Evolutionary conservation across 1,140 invertebrate genomes (phyloP).

Genomic region (Danaus plexippus): DNA sequence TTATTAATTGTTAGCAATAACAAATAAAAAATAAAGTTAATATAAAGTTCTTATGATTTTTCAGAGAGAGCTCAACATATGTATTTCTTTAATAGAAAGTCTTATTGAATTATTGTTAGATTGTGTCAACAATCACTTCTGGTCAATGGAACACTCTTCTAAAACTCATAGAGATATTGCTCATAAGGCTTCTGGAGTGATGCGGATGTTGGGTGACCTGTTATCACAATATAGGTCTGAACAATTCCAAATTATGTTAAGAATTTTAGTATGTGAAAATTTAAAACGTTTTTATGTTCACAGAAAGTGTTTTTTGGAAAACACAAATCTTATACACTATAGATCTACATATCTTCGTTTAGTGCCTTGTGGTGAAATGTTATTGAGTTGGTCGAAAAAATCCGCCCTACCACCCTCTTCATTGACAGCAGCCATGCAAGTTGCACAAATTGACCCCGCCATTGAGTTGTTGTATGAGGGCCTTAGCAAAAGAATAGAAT

Average conservation of each 20-base stretch:
- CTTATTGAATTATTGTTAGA: conserved; percentile 43
- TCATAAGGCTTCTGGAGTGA: conserved; percentile 57
- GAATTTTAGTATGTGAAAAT: conserved; percentile 4
- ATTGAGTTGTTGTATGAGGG: conserved; percentile 48
- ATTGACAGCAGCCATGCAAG: conserved; percentile 37
- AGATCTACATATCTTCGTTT: conserved; percentile 44
- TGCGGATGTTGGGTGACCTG: conserved; percentile 58
- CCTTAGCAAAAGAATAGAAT: conserved; percentile 27
- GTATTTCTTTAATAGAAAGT: conserved; percentile 42
- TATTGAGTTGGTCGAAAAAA: conserved; percentile 41
- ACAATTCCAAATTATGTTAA: background rate
- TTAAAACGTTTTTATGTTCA: conserved; percentile 15
- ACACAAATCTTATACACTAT: conserved; percentile 30
- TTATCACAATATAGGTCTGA: conserved; percentile 68
- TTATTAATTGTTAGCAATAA: too few relatives aligned
- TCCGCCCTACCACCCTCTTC: conserved; percentile 45
- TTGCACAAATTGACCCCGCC: conserved; percentile 44
- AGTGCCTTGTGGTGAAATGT: conserved; percentile 26
- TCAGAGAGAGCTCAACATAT: conserved; percentile 48
- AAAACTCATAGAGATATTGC: conserved; percentile 55
- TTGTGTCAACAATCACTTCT: conserved; percentile 46
- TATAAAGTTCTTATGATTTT: conserved; percentile 15
- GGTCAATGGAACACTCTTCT: conserved; percentile 44
- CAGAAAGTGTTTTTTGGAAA: conserved; percentile 40
- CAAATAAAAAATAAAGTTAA: too few relatives aligned